Percentiles rank a stretch among this genome's conserved stretches.
phyloP scores from a whole-genome alignment of 2,113 vertebrate species.

The Chlorodrepanis virens region DNA sequence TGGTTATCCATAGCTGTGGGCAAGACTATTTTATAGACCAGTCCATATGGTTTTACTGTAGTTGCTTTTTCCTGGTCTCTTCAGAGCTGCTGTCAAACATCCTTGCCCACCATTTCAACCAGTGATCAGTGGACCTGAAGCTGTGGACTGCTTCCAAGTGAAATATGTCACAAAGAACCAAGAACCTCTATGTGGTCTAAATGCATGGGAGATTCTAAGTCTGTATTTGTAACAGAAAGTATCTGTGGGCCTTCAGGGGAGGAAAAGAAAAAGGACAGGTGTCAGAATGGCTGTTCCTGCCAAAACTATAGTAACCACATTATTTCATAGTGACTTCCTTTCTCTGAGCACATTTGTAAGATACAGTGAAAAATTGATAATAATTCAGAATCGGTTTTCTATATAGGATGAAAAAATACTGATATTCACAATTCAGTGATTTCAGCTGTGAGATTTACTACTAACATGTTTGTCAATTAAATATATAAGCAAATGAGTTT shows the following conservation, averaged over 20 bases:
- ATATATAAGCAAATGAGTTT: not conserved
- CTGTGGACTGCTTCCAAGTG: not conserved
- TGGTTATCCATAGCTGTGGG: not conserved
- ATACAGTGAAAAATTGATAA: not conserved
- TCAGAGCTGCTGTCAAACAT: not conserved
- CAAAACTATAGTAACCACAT: not conserved
- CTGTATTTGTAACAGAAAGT: not conserved
- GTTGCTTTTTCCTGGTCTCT: not conserved
- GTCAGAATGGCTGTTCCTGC: not conserved
- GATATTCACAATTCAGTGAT: not conserved
- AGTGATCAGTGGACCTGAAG: not conserved
- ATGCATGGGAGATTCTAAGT: not conserved
- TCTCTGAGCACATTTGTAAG: rapidly evolving
- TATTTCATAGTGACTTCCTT: not conserved
- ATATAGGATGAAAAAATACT: rapidly evolving
- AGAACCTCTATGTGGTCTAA: not conserved
- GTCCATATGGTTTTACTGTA: not conserved
- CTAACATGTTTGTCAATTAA: not conserved
- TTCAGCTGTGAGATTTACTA: not conserved
- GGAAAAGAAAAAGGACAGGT: not conserved
- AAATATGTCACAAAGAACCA: not conserved
- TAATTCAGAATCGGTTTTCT: not conserved
- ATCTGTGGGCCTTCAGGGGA: not conserved
- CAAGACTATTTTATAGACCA: not conserved
- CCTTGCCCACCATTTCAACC: not conserved